Conservation (phyloP, 2,113 vertebrate species). For the Candoia aspera region DNA sequence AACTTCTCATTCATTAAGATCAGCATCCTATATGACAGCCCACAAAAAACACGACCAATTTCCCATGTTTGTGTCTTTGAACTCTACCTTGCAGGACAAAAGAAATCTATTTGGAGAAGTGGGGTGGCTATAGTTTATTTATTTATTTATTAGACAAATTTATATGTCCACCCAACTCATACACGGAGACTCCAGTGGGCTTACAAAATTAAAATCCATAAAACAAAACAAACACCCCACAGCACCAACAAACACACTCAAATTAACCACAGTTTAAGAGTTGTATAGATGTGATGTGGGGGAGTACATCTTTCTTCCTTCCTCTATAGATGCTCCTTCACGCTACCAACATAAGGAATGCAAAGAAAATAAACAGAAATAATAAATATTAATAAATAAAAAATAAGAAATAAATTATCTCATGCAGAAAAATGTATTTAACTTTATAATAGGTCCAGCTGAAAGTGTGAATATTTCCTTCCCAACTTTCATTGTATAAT, state of each 20-base stretch:
- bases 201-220: too few species aligned
- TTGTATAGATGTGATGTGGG: background rate
- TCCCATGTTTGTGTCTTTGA: background rate
- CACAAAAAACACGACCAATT: background rate
- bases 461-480: background rate
- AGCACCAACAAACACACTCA: too few species aligned
- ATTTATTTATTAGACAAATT: too few species aligned
- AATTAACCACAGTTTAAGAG: background rate
- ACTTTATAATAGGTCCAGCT: background rate
- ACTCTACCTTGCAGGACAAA: background rate
- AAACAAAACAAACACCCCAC: too few species aligned
- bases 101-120: background rate
- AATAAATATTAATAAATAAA: too few species aligned
- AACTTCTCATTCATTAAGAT: background rate
- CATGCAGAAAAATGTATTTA: background rate
- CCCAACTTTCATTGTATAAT: background rate
- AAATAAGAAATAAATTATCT: background rate
- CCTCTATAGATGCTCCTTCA: background rate
- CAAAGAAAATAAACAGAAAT: too few species aligned
- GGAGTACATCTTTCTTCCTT: background rate
- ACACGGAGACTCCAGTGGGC: too few species aligned
- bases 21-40: background rate
- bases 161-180: too few species aligned
- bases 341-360: background rate
- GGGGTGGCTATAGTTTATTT: background rate